phyloP scores from a whole-genome alignment of 1,140 invertebrate genomes.

The Adelges cooleyi region DNA sequence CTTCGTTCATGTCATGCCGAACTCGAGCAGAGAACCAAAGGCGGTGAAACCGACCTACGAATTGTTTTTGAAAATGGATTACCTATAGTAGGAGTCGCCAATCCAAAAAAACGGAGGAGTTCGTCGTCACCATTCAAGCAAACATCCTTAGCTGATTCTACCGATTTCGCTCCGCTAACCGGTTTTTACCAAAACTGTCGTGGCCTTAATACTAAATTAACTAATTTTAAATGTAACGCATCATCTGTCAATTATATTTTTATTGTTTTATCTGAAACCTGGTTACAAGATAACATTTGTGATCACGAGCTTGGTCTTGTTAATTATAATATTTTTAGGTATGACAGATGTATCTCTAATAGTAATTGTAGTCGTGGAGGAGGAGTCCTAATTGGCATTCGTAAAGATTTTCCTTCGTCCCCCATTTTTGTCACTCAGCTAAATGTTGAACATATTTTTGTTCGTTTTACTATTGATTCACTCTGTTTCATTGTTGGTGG shows the following conservation, averaged over 20 bases:
- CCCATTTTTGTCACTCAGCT: neutral
- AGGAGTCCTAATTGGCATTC: neutral
- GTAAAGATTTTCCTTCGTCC: neutral
- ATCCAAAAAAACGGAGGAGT: neutral
- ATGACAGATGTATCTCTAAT: neutral
- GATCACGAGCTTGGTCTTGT: neutral
- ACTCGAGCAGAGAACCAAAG: neutral
- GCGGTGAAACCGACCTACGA: neutral
- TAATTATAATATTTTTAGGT: constrained; percentile 12
- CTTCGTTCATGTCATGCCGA: neutral
- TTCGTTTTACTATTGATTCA: neutral
- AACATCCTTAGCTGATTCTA: neutral
- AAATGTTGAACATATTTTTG: constrained; percentile 8
- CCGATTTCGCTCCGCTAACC: neutral
- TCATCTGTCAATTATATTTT: neutral
- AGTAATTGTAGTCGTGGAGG: neutral
- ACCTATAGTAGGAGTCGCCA: neutral
- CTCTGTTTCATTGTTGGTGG: neutral
- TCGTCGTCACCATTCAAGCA: neutral
- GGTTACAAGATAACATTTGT: neutral
- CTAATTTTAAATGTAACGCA: neutral
- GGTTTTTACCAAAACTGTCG: neutral
- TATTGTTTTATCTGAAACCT: neutral
- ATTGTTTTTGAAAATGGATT: neutral
- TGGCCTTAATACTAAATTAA: neutral